These are phyloP conservation scores for Oxyruncus cristatus DNA, from an alignment of 2,113 vertebrate genomes.

Conservation along the genomic window DNA sequence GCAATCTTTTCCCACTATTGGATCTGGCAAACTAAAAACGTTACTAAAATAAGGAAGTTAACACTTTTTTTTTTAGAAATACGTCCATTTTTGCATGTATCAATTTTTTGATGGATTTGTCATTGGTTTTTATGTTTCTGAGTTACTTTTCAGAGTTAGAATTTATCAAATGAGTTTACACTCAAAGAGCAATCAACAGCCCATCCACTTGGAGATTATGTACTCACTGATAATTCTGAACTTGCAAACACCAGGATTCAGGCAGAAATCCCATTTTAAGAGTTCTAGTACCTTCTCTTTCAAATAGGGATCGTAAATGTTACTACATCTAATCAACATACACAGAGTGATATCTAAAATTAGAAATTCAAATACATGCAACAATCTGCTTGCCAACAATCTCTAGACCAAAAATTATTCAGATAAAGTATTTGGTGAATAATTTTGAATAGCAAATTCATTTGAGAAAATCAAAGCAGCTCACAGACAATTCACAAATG, in stretches of 20 bases:
- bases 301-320: neutral
- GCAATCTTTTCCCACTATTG: neutral
- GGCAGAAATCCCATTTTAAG: neutral
- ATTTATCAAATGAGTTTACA: neutral
- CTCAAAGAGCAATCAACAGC: neutral
- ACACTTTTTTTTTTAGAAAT: neutral
- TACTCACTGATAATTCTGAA: neutral
- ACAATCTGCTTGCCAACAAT: conserved; percentile 54
- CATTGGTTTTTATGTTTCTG: neutral
- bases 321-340: conserved; percentile 40
- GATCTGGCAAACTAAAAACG: neutral
- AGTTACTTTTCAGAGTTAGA: neutral
- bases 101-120: neutral
- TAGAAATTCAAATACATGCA: conserved; percentile 59
- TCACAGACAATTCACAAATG: conserved; percentile 45
- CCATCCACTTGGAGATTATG: neutral
- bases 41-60: neutral
- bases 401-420: conserved; percentile 60
- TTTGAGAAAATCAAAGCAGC: conserved; percentile 42
- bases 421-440: conserved; percentile 62
- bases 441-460: conserved; percentile 58
- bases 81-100: neutral
- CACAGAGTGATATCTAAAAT: conserved; percentile 22
- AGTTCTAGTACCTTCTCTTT: neutral
- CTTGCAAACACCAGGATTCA: neutral